A percentile compares a stretch with the other conserved stretches of the same genome.
Evolutionary conservation across 1,140 invertebrate genomes (phyloP).

Genomic region (Brachionus asplanchnoidis): DNA sequence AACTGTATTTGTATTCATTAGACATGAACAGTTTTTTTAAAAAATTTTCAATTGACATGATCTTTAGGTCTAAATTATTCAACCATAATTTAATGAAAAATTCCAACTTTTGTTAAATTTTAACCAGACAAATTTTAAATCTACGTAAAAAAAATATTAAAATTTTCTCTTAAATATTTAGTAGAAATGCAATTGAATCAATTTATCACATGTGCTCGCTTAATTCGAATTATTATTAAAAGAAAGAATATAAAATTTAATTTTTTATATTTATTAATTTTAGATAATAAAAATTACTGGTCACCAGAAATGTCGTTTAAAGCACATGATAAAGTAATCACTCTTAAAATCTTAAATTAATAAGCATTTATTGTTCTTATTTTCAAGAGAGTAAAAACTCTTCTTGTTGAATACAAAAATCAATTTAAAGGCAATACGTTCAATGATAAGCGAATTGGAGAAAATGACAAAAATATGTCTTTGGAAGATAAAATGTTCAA

Average conservation of each 20-base stretch:
- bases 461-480: slow-evolving; percentile 66
- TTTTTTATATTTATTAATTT: neutral
- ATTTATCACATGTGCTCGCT: neutral
- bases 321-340: slow-evolving; percentile 36
- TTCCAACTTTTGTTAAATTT: neutral
- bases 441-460: slow-evolving; percentile 77
- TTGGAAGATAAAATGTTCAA: slow-evolving; percentile 77
- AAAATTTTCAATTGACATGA: too few species aligned
- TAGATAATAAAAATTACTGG: neutral
- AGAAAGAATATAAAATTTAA: neutral
- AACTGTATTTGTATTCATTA: too few species aligned
- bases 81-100: too few species aligned
- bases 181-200: neutral
- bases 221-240: neutral
- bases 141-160: neutral
- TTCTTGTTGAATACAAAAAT: slow-evolving; percentile 75
- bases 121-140: neutral
- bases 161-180: neutral
- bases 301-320: slow-evolving; percentile 22
- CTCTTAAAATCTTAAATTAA: neutral
- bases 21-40: too few species aligned
- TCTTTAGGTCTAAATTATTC: too few species aligned
- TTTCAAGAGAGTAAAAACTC: slow-evolving; percentile 68
- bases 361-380: neutral
- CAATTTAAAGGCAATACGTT: slow-evolving; percentile 76